Evolutionary conservation across 2,113 vertebrate species (phyloP), one percentile per base, ranked within the genome.

Genomic region (Oenanthe oenanthe): DNA sequence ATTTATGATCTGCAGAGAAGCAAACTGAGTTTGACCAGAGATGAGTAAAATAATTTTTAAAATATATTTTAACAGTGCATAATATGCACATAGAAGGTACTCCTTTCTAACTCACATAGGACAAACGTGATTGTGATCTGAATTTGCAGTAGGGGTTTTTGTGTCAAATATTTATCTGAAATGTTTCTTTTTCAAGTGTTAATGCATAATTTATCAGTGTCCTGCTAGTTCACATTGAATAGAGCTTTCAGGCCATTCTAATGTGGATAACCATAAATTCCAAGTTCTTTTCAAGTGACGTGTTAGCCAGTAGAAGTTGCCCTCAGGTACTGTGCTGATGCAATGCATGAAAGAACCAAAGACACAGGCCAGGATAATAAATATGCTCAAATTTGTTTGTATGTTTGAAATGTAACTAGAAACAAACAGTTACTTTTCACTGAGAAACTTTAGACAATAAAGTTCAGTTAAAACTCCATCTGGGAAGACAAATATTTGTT

Each of bases 201-300:
- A 42, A 66, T 78, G 38, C 70, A 57, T 91, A 85, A 78, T 82
- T 89, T 96, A 93, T 91, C 45, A 53, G 36, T 65, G 66, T 92
- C 85, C 82, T 92, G 71, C 81, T 75, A 89, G 48, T 43, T 85
- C 58, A 76, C 6, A 8, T 21, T 42, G 26, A 92, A 38, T 73
- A 85, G 53, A 93, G 50, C 45, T 96, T 85, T 93, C 56, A 80
- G 9, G 85, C 60, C 21, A 15, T 93, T 83, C 67, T 93, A 34
- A 61, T 25, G 13, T 60, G 78, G 36, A 22, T 81, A 88, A 32
- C 47, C 47, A 81, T 79, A 93, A 89, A 92, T 62, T 62, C n/a
- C 14, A 38, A 85, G 56, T 86, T 85, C 36, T 63, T 88, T 86
- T 76, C 28, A 90, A 92, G 47, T 17, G 19, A n/a, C 31, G 3